A percentile compares a stretch with the other conserved stretches of the same genome.
Conservation (phyloP, 2,113 vertebrate species). For the Paradoxurus hermaphroditus region DNA sequence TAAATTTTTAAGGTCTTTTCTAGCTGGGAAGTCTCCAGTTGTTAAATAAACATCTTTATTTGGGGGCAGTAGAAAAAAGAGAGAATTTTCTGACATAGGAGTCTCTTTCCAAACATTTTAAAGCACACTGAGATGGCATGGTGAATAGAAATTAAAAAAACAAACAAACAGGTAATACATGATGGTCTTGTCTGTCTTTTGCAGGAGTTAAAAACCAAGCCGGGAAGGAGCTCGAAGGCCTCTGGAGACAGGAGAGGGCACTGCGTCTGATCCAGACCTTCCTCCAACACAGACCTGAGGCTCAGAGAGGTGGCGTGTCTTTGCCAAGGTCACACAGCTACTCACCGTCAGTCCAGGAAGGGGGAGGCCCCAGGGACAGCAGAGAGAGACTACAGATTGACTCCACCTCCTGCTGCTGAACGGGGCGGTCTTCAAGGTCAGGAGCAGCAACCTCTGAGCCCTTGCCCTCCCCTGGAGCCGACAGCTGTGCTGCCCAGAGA, state of each 20-base stretch:
- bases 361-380: background rate
- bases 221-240: background rate
- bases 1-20: background rate
- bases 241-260: background rate
- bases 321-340: background rate
- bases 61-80: background rate
- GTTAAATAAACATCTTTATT: conserved; percentile 22
- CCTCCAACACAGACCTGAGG: background rate
- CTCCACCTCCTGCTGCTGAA: background rate
- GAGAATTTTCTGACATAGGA: conserved; percentile 13
- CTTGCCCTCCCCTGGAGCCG: background rate
- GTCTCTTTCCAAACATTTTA: background rate
- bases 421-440: background rate
- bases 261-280: background rate
- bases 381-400: background rate
- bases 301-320: background rate
- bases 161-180: background rate
- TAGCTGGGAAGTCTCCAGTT: background rate
- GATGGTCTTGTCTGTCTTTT: background rate
- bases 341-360: background rate
- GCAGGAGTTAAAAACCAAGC: background rate
- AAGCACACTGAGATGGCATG: background rate
- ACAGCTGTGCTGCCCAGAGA: background rate
- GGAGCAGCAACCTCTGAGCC: background rate
- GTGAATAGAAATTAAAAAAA: background rate